A percentile compares a stretch with the other conserved stretches of the same genome.
Evolutionary conservation across 1,140 invertebrate genomes (phyloP).

Genomic region (Pollicipes pollicipes): DNA sequence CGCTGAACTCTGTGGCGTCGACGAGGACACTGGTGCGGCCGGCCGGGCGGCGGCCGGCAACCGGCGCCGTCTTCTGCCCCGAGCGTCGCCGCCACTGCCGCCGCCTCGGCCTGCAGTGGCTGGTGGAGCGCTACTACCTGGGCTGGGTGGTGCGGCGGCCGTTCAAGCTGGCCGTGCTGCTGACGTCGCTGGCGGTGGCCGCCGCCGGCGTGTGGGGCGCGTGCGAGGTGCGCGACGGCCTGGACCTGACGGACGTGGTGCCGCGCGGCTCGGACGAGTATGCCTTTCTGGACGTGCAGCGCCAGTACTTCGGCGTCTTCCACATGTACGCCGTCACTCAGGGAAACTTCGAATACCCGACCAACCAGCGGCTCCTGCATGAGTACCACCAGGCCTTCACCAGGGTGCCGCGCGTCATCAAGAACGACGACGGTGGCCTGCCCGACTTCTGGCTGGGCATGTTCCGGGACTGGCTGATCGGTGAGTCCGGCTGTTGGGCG

Average conservation of each 20-base stretch:
- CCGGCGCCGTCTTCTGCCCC: too few species aligned
- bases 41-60: too few species aligned
- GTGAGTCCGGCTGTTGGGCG: slow-evolving; percentile 26
- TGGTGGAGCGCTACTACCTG: slow-evolving; percentile 31
- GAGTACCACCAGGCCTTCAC: slow-evolving; percentile 88
- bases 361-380: slow-evolving; percentile 75
- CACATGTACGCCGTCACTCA: slow-evolving; percentile 92
- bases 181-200: slow-evolving; percentile 36
- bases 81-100: slow-evolving; percentile 10
- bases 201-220: slow-evolving; percentile 49
- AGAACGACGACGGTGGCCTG: slow-evolving; percentile 78
- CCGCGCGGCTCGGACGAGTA: slow-evolving; percentile 83
- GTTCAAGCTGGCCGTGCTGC: slow-evolving; percentile 41
- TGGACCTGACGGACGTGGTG: slow-evolving; percentile 82
- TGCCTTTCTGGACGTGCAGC: slow-evolving; percentile 75
- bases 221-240: slow-evolving; percentile 43
- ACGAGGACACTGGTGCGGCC: too few species aligned
- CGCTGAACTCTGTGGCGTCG: too few species aligned
- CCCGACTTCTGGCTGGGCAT: slow-evolving; percentile 83
- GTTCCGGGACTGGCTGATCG: slow-evolving; percentile 75
- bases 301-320: slow-evolving; percentile 91
- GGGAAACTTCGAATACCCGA: slow-evolving; percentile 91
- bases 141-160: slow-evolving; percentile 25
- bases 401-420: slow-evolving; percentile 73
- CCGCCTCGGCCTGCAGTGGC: slow-evolving; percentile 25